Base-by-base conservation (phyloP, 2,113 vertebrate species). In the Oreochromis niloticus region DNA sequence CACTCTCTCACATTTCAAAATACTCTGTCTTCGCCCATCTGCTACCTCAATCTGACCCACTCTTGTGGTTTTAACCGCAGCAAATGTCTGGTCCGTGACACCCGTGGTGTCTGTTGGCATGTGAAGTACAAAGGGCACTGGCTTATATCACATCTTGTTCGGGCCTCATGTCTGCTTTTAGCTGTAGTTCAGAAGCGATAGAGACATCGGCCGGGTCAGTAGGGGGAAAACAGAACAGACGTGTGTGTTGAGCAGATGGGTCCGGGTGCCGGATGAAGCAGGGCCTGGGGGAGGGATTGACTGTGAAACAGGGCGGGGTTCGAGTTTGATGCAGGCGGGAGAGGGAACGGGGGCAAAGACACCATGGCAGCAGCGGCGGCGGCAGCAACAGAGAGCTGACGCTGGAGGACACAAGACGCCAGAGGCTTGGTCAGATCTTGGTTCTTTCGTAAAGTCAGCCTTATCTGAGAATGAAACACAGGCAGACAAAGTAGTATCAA, bases 161-260 rank as follows among this genome's bases (percentile, higher is more conserved):
- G 14, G 61, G 85, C 81, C 34, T 80, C 54, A 7, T 50, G 52
- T 84, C 48, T 73, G n/a, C 14, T 56, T 61, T 80, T 24, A 39
- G 50, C 80, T 39, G 48, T 10, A 48, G 78, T 71, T 82, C 83
- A 81, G 82, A 56, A 52, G 61, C 17, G n/a, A 81, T 39, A 36
- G 82, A 91, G 80, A 85, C 19, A 3, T 66, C 2, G 4, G 7
- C 34, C 2, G 22, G 87, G 87, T 99, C 97, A 99, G 94, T 98
- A 99, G 50, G 98, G 98, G 93, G 98, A 97, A 84, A 99, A 99
- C 84, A 99, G 97, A 89, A 99, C 96, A 1, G 97, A 97, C 2
- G 98, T 96, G 94, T 98, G 98, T 89, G 97, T 85, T 80, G 97
- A 97, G 96, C 98, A 97, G 95, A 99, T 97, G 92, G 98, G 97